Conservation (phyloP, 2,797 vertebrate genomes). For the Characodon lateralis region DNA sequence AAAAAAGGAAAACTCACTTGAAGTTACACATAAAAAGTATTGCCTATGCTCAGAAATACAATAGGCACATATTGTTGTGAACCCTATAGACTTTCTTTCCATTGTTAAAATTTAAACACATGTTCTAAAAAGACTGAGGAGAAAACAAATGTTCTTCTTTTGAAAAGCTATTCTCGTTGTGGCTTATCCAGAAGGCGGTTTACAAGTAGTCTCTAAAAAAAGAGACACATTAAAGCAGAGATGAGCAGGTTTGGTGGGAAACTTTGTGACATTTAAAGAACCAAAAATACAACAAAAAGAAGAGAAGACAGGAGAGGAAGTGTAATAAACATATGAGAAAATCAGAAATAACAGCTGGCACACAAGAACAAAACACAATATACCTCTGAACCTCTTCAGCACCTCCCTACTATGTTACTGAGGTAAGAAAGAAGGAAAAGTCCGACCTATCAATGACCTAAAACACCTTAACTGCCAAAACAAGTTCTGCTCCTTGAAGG, state of each 20-base stretch:
- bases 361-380: neutral
- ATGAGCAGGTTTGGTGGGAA: neutral
- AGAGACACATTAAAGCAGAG: neutral
- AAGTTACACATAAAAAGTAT: neutral
- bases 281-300: neutral
- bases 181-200: neutral
- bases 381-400: neutral
- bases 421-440: neutral
- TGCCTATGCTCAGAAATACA: neutral
- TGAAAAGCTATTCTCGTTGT: neutral
- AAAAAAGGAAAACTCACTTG: neutral
- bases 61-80: neutral
- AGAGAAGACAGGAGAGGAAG: neutral
- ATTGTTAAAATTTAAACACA: neutral
- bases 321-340: neutral
- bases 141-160: neutral
- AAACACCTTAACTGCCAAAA: neutral
- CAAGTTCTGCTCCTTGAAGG: neutral
- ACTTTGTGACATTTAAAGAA: neutral
- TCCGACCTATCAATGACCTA: neutral
- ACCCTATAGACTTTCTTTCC: neutral
- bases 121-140: neutral
- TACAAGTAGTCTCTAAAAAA: neutral
- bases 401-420: no score
- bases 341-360: neutral